Evolutionary conservation across 2,113 vertebrate genomes (phyloP).

Genomic region (Agelaius tricolor): DNA sequence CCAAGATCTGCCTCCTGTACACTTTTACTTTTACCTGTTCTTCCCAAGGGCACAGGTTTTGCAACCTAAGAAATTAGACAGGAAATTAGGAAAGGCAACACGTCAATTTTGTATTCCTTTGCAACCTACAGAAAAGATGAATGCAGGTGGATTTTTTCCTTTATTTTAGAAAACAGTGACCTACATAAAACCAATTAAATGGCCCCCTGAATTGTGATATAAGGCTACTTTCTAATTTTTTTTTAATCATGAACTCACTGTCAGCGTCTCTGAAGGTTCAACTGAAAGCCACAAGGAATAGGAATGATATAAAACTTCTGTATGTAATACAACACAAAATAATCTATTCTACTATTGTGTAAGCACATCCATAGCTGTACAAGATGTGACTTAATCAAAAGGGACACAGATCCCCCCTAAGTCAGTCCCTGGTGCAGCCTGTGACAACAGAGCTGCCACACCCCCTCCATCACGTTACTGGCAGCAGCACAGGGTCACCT

Average conservation of each 20-base stretch:
- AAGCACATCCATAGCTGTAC: fast-evolving
- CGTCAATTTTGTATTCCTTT: background rate
- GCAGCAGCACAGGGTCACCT: background rate
- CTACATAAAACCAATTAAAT: background rate
- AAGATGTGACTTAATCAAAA: background rate
- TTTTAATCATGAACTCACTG: background rate
- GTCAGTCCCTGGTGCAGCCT: background rate
- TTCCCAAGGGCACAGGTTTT: conserved; percentile 87
- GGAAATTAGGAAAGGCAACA: background rate
- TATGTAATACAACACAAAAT: background rate
- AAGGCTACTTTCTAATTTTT: background rate
- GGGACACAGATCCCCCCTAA: background rate
- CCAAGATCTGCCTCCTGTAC: conserved; percentile 76
- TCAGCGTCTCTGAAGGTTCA: background rate
- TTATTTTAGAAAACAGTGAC: background rate
- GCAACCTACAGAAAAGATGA: background rate
- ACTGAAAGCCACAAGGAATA: background rate
- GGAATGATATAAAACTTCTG: background rate
- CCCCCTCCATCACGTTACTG: fast-evolving
- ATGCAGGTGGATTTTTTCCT: background rate
- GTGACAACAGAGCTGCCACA: background rate
- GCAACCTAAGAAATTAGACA: conserved; percentile 81
- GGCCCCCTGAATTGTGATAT: background rate
- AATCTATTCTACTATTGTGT: background rate
- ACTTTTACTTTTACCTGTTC: conserved; percentile 78